Evolutionary conservation across 1,140 invertebrate genomes (phyloP).

Genomic region (Papilio dardanus): DNA sequence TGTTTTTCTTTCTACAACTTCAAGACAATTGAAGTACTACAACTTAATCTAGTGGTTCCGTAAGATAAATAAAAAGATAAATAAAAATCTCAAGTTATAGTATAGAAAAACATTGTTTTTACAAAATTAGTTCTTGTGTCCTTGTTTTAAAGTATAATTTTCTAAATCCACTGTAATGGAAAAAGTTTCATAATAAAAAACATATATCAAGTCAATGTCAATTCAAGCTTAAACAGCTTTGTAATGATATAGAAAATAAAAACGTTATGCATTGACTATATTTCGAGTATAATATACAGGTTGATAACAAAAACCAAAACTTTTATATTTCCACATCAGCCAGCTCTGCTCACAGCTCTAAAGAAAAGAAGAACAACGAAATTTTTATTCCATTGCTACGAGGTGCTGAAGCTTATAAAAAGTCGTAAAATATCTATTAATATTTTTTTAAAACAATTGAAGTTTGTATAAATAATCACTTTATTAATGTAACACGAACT

Average conservation of each 20-base stretch:
- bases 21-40: not conserved
- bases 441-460: no score
- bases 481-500: no score
- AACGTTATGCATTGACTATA: not conserved
- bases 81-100: not conserved
- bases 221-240: conserved; percentile 14
- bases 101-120: not conserved
- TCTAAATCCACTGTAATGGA: not conserved
- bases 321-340: no score
- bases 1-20: not conserved
- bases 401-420: no score
- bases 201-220: not conserved
- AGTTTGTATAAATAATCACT: no score
- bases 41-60: not conserved
- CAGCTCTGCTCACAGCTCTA: no score
- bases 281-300: not conserved
- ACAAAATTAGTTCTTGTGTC: not conserved
- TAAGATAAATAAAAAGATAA: not conserved
- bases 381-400: no score
- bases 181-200: not conserved
- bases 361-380: no score
- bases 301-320: not conserved
- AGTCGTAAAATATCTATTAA: no score
- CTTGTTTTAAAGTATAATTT: not conserved
- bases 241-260: conserved; percentile 18